Evolutionary conservation across 2,888 invertebrate genomes (phyloP), one percentile per base, ranked within the genome.

Genomic region (Patella caerulea): DNA sequence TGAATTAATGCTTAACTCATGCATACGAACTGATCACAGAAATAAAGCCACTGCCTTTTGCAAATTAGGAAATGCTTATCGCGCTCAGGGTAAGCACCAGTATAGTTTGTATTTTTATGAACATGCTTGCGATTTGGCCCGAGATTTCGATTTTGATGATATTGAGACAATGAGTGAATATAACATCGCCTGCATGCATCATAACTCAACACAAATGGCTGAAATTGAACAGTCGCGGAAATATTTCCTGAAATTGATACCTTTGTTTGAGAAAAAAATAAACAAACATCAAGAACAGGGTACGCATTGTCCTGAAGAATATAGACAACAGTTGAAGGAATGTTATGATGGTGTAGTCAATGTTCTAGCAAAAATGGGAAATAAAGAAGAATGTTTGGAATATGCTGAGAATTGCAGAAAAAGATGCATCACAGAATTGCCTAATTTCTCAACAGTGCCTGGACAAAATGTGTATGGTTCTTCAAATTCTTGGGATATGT

Each of bases 261-360:
- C 85, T 4, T 77, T 78, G 45, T 82, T 84, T 72, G 88, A 88
- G 79, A 80, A 83, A 9, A 88, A 87, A 77, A 87, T 89, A 17
- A 77, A 81, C 11, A 83, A 88, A 71, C 88, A 89, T 78, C 73
- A 73, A 17, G 88, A 88, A 55, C 89, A 90, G 73, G 86, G 85
- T 54, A 88, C 87, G 1, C 85, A 85, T 72, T 88, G 89, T 76
- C 88, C 88, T 1, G 77, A 79, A 15, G 87, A 88, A 59, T 87
- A 90, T 74, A 71, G 83, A 53, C 78, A 81, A 5, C 86, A 90
- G 79, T 80, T 91, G 19, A 75, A 78, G 4, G 84, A 88, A 59
- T 90, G 89, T 76, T 90, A 88, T 76, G 86, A 87, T 77, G 89
- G 89, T 0, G 88, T 90, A 69, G 88, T 89, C 78, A 85, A 82